phyloP scores from a whole-genome alignment of 2,797 vertebrate species.

The Chrosomus eos region DNA sequence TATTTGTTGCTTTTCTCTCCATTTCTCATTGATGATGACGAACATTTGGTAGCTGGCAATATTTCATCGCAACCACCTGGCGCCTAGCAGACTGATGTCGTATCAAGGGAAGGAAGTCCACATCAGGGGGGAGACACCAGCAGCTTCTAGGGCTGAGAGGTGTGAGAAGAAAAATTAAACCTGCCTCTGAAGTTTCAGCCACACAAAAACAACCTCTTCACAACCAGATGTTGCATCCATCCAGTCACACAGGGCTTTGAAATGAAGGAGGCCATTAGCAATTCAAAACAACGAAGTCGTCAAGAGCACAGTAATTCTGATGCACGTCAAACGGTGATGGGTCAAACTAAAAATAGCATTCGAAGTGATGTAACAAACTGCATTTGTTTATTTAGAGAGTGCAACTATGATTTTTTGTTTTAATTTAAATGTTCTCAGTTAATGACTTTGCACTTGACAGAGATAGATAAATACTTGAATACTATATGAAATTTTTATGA shows the following conservation, averaged over 20 bases:
- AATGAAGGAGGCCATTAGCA: conserved; percentile 47
- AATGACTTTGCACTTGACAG: neutral
- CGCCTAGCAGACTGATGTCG: conserved; percentile 25
- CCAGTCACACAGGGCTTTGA: conserved; percentile 64
- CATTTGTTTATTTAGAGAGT: neutral
- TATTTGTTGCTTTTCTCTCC: conserved; percentile 3
- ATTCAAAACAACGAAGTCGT: conserved; percentile 66
- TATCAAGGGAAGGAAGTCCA: conserved; percentile 39
- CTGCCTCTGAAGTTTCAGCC: conserved; percentile 66
- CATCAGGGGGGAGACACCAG: conserved; percentile 62
- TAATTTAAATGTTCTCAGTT: neutral
- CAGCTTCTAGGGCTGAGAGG: conserved; percentile 68
- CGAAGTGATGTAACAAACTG: conserved; percentile 58
- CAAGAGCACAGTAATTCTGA: conserved; percentile 36
- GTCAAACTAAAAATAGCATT: conserved; percentile 67
- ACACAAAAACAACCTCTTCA: conserved; percentile 65
- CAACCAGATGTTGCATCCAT: conserved; percentile 67
- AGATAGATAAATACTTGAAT: neutral
- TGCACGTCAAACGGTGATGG: conserved; percentile 58
- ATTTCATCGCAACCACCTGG: conserved; percentile 11
- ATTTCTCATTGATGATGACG: conserved; percentile 30
- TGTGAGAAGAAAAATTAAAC: conserved; percentile 68
- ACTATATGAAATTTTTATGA: neutral
- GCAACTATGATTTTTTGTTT: neutral
- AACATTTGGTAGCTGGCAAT: conserved; percentile 22